These are phyloP conservation scores for Artibeus lituratus DNA, from an alignment of 2,797 vertebrate genomes.

Conservation along the genomic window DNA sequence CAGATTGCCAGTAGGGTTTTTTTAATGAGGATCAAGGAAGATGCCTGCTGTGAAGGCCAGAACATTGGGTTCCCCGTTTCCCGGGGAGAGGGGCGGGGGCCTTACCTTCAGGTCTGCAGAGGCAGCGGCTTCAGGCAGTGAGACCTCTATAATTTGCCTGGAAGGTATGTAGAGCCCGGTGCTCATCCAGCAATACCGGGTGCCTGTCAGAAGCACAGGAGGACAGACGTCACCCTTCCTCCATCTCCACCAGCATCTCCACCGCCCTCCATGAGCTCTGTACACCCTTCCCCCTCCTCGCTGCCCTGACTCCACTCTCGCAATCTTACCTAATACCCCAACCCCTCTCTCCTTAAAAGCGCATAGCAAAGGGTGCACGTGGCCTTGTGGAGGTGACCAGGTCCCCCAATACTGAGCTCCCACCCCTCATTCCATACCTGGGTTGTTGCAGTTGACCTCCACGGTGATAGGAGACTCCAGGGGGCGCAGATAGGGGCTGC, in stretches of 20 bases:
- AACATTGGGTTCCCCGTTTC: fast-evolving
- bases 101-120: conserved; percentile 86
- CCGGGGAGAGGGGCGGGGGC: fast-evolving
- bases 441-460: conserved; percentile 81
- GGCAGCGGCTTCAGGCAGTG: conserved; percentile 81
- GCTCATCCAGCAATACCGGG: conserved; percentile 88
- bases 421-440: conserved; percentile 64
- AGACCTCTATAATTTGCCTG: conserved; percentile 86
- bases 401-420: background rate
- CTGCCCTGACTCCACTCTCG: background rate
- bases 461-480: conserved; percentile 67
- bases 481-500: conserved; percentile 41
- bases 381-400: background rate
- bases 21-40: background rate
- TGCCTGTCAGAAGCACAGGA: conserved; percentile 67
- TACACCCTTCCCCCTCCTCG: fast-evolving
- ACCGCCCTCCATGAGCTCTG: fast-evolving
- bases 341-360: background rate
- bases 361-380: fast-evolving
- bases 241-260: background rate
- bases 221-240: fast-evolving
- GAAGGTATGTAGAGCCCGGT: conserved; percentile 90
- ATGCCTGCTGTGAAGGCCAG: background rate
- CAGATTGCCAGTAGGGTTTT: background rate
- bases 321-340: background rate